A percentile compares a stretch with the other conserved stretches of the same genome.
Conservation (phyloP, 2,113 vertebrate genomes). For the Cebidichthys violaceus region DNA sequence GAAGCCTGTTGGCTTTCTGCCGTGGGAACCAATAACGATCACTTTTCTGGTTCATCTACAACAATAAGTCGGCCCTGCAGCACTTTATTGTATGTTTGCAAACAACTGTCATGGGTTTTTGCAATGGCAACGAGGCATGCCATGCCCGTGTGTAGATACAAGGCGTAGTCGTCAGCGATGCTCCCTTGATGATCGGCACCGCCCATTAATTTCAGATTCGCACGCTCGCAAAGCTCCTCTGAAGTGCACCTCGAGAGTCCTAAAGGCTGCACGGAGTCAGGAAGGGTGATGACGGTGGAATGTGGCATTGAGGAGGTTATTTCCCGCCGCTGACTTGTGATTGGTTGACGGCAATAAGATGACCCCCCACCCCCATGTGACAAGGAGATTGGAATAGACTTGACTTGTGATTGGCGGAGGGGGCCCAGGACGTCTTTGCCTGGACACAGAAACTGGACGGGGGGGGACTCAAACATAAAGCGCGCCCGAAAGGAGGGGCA, state of each 20-base stretch:
- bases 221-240: neutral
- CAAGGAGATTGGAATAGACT: conserved; percentile 52
- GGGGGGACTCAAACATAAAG: conserved; percentile 43
- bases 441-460: conserved; percentile 16
- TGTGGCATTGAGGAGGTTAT: conserved; percentile 63
- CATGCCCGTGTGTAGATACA: neutral
- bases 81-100: neutral
- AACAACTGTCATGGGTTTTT: neutral
- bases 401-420: conserved; percentile 67
- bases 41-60: too few species aligned
- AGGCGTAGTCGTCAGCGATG: neutral
- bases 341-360: conserved; percentile 58
- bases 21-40: too few species aligned
- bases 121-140: too few species aligned
- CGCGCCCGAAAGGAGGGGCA: conserved; percentile 36
- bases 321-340: conserved; percentile 60
- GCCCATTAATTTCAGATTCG: neutral
- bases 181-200: too few species aligned
- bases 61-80: too few species aligned
- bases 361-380: conserved; percentile 47
- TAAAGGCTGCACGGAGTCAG: conserved; percentile 43
- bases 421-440: conserved; percentile 1
- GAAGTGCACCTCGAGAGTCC: conserved; percentile 8
- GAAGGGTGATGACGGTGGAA: conserved; percentile 57
- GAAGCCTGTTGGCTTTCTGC: too few species aligned